A percentile compares a stretch with the other conserved stretches of the same genome.
These are phyloP conservation scores for Vireo altiloquus DNA, from an alignment of 2,113 vertebrate species.

Conservation along the genomic window DNA sequence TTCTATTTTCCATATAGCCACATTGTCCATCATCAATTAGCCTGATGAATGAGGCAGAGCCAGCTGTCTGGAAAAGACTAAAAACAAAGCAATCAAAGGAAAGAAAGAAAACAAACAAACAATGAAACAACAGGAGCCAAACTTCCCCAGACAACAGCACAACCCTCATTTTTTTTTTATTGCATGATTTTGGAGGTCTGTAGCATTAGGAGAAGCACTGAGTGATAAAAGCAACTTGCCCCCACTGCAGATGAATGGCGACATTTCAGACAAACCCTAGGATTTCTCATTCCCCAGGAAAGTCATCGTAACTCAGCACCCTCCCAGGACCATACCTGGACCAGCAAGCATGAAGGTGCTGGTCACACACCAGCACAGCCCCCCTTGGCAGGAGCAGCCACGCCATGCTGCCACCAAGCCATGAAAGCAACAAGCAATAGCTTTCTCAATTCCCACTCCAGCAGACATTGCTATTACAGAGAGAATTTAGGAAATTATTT, in stretches of 20 bases:
- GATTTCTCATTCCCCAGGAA: not conserved
- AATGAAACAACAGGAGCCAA: not conserved
- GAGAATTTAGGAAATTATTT: not conserved
- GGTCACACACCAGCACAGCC: not conserved
- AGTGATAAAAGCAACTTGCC: not conserved
- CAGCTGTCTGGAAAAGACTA: constrained; percentile 5
- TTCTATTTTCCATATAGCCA: not conserved
- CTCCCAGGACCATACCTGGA: accelerated
- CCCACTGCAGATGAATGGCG: not conserved
- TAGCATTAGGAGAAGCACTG: not conserved
- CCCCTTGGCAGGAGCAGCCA: not conserved
- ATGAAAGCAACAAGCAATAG: not conserved
- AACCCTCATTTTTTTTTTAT: not conserved
- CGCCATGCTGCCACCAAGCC: not conserved
- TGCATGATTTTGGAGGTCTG: not conserved
- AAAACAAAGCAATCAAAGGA: constrained; percentile 25
- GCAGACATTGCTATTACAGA: not conserved
- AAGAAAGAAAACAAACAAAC: constrained; percentile 11
- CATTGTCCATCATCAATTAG: constrained; percentile 2
- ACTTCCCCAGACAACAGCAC: not conserved
- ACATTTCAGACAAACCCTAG: not conserved
- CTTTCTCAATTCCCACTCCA: not conserved
- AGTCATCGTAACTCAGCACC: not conserved
- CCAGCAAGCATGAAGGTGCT: not conserved
- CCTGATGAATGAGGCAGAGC: constrained; percentile 16